Base-by-base conservation (phyloP, 23 tunicate genomes). In the Corella eumyota region DNA sequence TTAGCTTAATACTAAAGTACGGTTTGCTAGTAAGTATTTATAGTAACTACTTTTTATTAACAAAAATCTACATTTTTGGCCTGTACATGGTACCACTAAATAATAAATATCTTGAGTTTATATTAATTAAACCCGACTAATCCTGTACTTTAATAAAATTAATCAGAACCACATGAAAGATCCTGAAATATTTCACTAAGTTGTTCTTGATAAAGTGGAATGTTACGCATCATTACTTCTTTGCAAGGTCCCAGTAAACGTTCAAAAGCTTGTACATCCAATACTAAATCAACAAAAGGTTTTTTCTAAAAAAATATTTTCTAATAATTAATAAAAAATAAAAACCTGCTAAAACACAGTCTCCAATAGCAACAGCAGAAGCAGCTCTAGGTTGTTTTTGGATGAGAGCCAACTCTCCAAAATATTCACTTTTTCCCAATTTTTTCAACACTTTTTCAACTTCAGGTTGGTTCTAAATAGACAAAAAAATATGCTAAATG, bases 191-290 rank as follows among this genome's bases (percentile, higher is more conserved):
- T 88, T 36, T 88, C 65, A 28, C 78, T 75, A 13, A 88, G 67
- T 50, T 88, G 96, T 56, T 88, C 75, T 54, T 88, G 81, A 64
- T 88, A 88, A 7, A 88, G 56, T 4, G 96, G 96, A 21, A 93
- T 75, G 72, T 93, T 93, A 15, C 99, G 81, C 74, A 59, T 69
- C n/a, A 93, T 81, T 11, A 93, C 46, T 61, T 93, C 95, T 49
- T 85, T 93, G 70, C 99, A 93, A 17, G 99, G 99, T 2, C 99
- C 99, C 24, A 93, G 74, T 13, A 93, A 57, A 0, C 99, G 62
- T 54, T 93, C 99, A 45, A 93, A 93, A 23, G 99, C 95, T 50
- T 77, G 81, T 4, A 93, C 95, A 45, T 85, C 99, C 60, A 88
- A 56, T 9, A 79, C 96, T 81, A 74, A 22, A 65, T 25, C 32